Conservation (phyloP, 30 jellyfish, hydroid and myxozoan species). For the Nemopilema nomurai region DNA sequence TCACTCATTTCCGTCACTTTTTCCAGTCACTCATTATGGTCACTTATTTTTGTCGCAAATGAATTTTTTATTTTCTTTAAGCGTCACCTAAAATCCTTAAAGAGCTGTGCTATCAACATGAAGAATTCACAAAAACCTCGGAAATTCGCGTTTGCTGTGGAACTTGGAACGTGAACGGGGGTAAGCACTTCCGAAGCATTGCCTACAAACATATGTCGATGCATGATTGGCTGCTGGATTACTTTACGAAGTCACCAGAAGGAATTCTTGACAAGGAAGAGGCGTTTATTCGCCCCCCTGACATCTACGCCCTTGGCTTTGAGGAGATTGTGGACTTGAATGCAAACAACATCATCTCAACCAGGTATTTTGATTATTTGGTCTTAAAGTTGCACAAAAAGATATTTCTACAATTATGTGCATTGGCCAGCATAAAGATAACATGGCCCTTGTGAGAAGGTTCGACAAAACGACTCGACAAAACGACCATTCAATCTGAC, state of each 20-base stretch:
- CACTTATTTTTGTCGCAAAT: too few relatives aligned
- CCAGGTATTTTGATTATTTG: conserved; percentile 70
- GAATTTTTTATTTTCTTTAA: conserved; percentile 11
- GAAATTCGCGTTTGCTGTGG: conserved; percentile 91
- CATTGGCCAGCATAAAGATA: too few relatives aligned
- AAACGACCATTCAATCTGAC: too few relatives aligned
- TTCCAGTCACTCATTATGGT: too few relatives aligned
- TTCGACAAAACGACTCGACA: too few relatives aligned
- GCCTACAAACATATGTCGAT: conserved; percentile 98
- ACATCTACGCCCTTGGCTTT: conserved; percentile 91
- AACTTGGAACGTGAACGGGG: conserved; percentile 99
- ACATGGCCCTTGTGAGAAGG: too few relatives aligned
- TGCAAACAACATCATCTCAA: conserved; percentile 88
- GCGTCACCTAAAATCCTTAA: conserved; percentile 89
- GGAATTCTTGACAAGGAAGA: conserved; percentile 87
- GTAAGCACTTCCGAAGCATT: conserved; percentile 97
- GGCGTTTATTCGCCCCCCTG: conserved; percentile 76
- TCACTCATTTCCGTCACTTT: too few relatives aligned
- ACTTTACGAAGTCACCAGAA: conserved; percentile 73
- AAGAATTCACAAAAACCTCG: conserved; percentile 69
- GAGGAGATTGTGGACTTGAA: conserved; percentile 95
- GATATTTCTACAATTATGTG: too few relatives aligned
- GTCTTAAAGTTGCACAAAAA: background rate
- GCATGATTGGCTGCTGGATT: conserved; percentile 98
- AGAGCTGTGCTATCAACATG: conserved; percentile 78